Evolutionary conservation across 2,888 invertebrate genomes (phyloP), one percentile per base, ranked within the genome.

Genomic region (Drosophila falleni): DNA sequence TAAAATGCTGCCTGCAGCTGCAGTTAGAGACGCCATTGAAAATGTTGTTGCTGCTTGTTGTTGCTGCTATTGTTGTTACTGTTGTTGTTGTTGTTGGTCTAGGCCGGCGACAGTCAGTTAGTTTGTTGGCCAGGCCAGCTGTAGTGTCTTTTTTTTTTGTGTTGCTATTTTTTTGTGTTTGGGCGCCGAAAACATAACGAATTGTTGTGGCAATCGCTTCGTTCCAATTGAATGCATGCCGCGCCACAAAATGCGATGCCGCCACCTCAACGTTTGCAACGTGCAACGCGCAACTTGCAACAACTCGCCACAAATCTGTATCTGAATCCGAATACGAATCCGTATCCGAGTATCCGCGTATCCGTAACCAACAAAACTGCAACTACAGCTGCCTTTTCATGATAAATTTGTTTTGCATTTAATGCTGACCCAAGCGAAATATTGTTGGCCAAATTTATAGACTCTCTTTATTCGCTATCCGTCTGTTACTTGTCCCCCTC

Each of bases 201-300:
- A 88, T 89, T 80, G 89, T 80, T 85, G 86, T 80, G 79, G 85
- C 91, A 91, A 90, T 91, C 91, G 88, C 73, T 90, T 91, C 91
- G 90, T 91, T 91, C 90, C 91, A 90, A 90, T 90, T 91, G 91
- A 91, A 88, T 91, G 90, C 81, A 73, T 74, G 80, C 70, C 66
- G 80, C 87, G 82, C 86, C 81, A 67, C 68, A 69, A 50, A 78
- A 74, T 44, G 55, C 23, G 42, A 62, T 33, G 64, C 70, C 58
- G 64, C 62, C 80, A 72, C 61, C 51, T 37, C 61, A 46, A 39
- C 60, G 3, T 60, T 44, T 13, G 53, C 69, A 51, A 62, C 73
- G 47, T 29, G 47, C 50, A 37, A 42, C 47, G 10, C 9, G 46
- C 59, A 46, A 33, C 54, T 59, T 26, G 58, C 70, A 58, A 67